Evolutionary conservation across 2,797 vertebrate species (phyloP).

Genomic region (Pteronotus mesoamericanus): DNA sequence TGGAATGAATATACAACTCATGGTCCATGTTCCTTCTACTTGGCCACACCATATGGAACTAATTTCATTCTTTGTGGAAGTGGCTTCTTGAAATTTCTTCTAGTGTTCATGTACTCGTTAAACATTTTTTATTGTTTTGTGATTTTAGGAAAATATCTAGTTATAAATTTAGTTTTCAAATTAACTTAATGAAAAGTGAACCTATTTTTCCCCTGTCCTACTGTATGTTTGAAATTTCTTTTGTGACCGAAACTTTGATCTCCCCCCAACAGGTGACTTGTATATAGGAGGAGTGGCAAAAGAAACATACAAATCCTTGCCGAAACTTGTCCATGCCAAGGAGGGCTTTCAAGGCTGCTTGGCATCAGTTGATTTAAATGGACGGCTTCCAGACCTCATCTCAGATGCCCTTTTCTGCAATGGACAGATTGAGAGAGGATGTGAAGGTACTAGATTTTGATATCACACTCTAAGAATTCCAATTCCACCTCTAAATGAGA

Average conservation of each 20-base stretch:
- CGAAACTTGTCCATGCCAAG: conserved; percentile 95
- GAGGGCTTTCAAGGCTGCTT: conserved; percentile 98
- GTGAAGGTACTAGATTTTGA: conserved; percentile 89
- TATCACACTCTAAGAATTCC: background rate
- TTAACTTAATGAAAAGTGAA: conserved; percentile 13
- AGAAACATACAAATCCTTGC: conserved; percentile 94
- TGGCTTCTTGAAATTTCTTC: background rate
- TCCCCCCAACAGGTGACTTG: conserved; percentile 90
- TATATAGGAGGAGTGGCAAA: conserved; percentile 95
- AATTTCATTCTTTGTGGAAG: background rate
- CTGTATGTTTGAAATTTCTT: background rate
- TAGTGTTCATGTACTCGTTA: background rate
- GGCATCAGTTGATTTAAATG: conserved; percentile 95
- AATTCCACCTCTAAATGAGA: background rate
- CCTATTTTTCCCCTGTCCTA: background rate
- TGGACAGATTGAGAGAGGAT: conserved; percentile 97
- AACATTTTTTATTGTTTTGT: background rate
- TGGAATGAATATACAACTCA: background rate
- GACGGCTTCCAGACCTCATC: conserved; percentile 95
- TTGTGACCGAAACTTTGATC: conserved; percentile 39
- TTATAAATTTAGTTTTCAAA: background rate
- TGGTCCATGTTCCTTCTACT: background rate
- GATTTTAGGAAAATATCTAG: background rate
- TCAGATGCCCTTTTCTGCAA: conserved; percentile 96
- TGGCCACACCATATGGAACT: accelerated